These are phyloP conservation scores for Lycaena phlaeas DNA, from an alignment of 2,888 invertebrate species.

Conservation along the genomic window DNA sequence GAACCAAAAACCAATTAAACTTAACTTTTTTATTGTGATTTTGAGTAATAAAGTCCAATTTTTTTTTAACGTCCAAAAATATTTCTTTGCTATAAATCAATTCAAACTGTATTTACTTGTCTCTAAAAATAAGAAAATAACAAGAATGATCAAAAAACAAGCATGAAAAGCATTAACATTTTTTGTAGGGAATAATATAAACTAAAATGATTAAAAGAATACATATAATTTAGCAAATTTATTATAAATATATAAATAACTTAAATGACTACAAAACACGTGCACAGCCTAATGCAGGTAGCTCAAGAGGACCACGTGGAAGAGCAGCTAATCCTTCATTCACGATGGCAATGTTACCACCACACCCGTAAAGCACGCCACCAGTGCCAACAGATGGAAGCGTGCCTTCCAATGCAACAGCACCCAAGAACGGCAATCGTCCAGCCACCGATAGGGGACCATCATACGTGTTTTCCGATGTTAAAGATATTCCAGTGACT, in stretches of 20 bases:
- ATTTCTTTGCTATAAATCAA: too few species aligned
- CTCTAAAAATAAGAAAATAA: too few species aligned
- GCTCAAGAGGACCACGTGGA: too few species aligned
- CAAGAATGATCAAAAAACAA: too few species aligned
- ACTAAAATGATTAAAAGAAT: neutral
- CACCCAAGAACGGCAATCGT: slow-evolving; percentile 21
- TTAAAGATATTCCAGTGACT: slow-evolving; percentile 29
- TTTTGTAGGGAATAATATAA: too few species aligned
- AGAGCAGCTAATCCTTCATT: neutral
- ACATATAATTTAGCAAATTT: neutral
- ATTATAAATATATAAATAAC: neutral
- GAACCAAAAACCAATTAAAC: too few species aligned
- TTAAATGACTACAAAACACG: neutral
- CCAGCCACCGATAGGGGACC: slow-evolving; percentile 26
- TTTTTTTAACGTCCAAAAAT: too few species aligned
- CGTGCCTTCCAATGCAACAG: slow-evolving; percentile 13
- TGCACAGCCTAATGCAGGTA: neutral
- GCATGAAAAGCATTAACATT: too few species aligned
- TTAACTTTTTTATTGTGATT: too few species aligned
- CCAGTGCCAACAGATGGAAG: slow-evolving; percentile 14
- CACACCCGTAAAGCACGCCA: slow-evolving; percentile 1
- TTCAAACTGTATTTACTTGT: too few species aligned
- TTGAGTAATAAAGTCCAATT: too few species aligned
- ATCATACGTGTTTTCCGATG: slow-evolving; percentile 30
- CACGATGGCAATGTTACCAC: neutral